These are phyloP conservation scores for Channa argus DNA, from an alignment of 2,113 vertebrate species.

Conservation along the genomic window DNA sequence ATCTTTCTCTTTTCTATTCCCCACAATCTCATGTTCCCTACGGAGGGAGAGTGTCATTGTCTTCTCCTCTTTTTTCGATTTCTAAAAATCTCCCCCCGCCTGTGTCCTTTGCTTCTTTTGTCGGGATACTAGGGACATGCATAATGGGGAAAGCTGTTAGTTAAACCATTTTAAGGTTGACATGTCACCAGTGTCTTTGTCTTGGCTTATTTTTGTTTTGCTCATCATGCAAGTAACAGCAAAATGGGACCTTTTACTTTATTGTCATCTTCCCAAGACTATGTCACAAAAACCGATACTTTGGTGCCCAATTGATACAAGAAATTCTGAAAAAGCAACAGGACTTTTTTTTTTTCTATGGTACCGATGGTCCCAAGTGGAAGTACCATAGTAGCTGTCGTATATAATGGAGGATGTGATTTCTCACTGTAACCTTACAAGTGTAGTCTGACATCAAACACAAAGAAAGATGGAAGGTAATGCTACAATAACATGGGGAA, in stretches of 20 bases:
- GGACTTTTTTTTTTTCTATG: too few species aligned
- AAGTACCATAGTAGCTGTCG: too few species aligned
- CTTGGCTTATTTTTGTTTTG: not conserved
- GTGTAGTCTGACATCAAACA: too few species aligned
- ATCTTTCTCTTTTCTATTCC: constrained; percentile 49
- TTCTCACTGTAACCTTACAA: too few species aligned
- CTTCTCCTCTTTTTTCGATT: constrained; percentile 51
- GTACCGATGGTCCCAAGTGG: too few species aligned
- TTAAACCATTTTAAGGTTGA: constrained; percentile 40
- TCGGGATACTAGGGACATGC: constrained; percentile 12
- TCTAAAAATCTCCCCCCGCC: constrained; percentile 26
- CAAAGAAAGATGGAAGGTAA: too few species aligned
- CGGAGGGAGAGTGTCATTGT: constrained; percentile 72
- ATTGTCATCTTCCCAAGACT: constrained; percentile 1
- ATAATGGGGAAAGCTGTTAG: constrained; percentile 9
- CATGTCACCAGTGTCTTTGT: not conserved
- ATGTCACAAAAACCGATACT: too few species aligned
- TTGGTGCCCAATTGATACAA: too few species aligned
- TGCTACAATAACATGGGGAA: too few species aligned
- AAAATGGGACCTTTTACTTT: not conserved
- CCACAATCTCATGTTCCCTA: constrained; percentile 55
- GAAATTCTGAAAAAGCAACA: too few species aligned
- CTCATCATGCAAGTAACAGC: not conserved
- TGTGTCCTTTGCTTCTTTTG: constrained; percentile 51
- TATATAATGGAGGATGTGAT: too few species aligned